phyloP scores from a whole-genome alignment of 2,888 invertebrate species.

The Pseudococcus jackbeardsleyi region DNA sequence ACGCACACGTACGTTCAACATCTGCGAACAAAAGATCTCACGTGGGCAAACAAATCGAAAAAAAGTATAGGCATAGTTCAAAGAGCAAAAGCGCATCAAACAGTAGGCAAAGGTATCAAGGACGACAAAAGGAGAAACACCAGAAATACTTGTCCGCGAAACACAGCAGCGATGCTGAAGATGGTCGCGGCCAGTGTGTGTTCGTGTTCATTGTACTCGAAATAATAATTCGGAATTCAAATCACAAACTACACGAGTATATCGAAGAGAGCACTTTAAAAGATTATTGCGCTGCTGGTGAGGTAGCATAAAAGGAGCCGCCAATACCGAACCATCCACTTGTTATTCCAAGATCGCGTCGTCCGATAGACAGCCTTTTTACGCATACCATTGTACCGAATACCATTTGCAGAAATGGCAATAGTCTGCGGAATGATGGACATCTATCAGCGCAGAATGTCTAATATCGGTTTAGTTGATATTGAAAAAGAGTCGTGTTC shows the following conservation, averaged over 20 bases:
- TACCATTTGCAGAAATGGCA: slow-evolving; percentile 60
- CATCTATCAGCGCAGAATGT: slow-evolving; percentile 61
- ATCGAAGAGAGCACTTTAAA: slow-evolving; percentile 56
- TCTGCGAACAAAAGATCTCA: slow-evolving; percentile 54
- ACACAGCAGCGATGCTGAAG: slow-evolving; percentile 6
- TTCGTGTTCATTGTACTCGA: slow-evolving; percentile 58
- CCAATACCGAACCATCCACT: slow-evolving; percentile 61
- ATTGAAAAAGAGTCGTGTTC: slow-evolving; percentile 10
- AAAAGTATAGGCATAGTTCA: slow-evolving; percentile 2
- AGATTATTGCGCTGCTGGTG: slow-evolving; percentile 60
- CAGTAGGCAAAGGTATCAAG: slow-evolving; percentile 31
- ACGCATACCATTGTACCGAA: slow-evolving; percentile 54
- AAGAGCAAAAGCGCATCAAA: slow-evolving; percentile 5
- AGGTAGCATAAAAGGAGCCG: slow-evolving; percentile 62
- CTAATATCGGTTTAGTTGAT: slow-evolving; percentile 43
- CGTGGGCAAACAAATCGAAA: not conserved
- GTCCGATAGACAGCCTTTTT: slow-evolving; percentile 57
- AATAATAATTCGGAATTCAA: slow-evolving; percentile 63
- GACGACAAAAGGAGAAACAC: slow-evolving; percentile 48
- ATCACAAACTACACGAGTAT: slow-evolving; percentile 54
- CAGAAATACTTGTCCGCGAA: slow-evolving; percentile 57
- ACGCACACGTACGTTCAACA: not conserved
- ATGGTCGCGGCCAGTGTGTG: slow-evolving; percentile 23
- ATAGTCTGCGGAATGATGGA: slow-evolving; percentile 60
- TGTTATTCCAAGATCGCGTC: slow-evolving; percentile 63